Conservation (phyloP, 2,888 invertebrate species). For the Phyto melanocephala region DNA sequence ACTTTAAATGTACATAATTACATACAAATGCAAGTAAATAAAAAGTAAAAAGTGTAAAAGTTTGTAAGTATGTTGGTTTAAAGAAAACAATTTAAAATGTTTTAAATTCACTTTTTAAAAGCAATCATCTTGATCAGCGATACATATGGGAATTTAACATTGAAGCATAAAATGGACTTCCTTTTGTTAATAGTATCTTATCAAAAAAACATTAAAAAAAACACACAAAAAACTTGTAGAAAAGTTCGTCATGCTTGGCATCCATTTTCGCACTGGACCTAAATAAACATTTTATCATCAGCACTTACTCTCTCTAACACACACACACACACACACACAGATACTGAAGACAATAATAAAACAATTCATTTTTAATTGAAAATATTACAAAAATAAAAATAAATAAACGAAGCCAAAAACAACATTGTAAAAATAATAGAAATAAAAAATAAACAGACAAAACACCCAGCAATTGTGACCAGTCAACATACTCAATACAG, state of each 20-base stretch:
- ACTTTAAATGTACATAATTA: background rate
- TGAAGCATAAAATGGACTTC: slow-evolving; percentile 55
- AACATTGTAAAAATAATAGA: slow-evolving; percentile 58
- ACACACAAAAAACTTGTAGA: slow-evolving; percentile 29
- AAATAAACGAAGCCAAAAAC: slow-evolving; percentile 42
- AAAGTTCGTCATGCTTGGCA: slow-evolving; percentile 62
- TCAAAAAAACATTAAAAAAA: background rate
- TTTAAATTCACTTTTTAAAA: slow-evolving; percentile 53
- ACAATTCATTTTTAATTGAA: slow-evolving; percentile 80
- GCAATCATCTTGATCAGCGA: slow-evolving; percentile 57
- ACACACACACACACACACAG: background rate
- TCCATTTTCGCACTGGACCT: slow-evolving; percentile 66
- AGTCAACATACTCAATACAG: slow-evolving; percentile 27
- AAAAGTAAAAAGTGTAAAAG: too few species aligned
- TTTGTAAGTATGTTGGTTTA: background rate
- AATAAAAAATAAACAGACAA: slow-evolving; percentile 12
- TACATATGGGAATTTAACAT: slow-evolving; percentile 51
- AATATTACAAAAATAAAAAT: slow-evolving; percentile 64
- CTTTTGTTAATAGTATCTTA: slow-evolving; percentile 51
- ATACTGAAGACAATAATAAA: slow-evolving; percentile 72
- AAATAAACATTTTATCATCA: slow-evolving; percentile 65
- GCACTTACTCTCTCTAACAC: background rate
- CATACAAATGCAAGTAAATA: background rate
- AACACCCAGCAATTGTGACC: slow-evolving; percentile 46
- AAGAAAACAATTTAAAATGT: background rate